A percentile compares a stretch with the other conserved stretches of the same genome.
Evolutionary conservation across 2,888 invertebrate species (phyloP).

Genomic region (Heteromurus nitidus): DNA sequence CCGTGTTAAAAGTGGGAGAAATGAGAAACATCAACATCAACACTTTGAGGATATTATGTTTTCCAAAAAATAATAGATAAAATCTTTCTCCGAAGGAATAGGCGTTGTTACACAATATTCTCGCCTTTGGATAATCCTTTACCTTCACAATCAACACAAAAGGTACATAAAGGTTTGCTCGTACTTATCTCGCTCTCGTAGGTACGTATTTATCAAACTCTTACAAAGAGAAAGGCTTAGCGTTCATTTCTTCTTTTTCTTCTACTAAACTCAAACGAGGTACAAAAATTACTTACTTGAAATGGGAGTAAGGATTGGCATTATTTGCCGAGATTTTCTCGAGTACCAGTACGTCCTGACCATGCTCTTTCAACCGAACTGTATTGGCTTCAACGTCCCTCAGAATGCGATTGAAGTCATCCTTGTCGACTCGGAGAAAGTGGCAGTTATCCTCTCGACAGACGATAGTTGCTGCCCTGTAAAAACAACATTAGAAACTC

Average conservation of each 20-base stretch:
- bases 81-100: too few species aligned
- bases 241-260: not conserved
- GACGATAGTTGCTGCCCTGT: conserved; percentile 87
- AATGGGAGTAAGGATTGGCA: conserved; percentile 77
- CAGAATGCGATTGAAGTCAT: conserved; percentile 88
- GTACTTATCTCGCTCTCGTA: too few species aligned
- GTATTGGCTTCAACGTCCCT: conserved; percentile 92
- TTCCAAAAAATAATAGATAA: too few species aligned
- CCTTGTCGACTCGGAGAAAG: conserved; percentile 88
- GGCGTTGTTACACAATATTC: too few species aligned
- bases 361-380: conserved; percentile 88
- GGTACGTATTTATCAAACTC: too few species aligned
- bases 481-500: conserved; percentile 43
- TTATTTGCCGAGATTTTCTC: conserved; percentile 81
- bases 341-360: conserved; percentile 87
- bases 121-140: too few species aligned
- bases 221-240: not conserved
- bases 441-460: conserved; percentile 88
- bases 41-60: too few species aligned
- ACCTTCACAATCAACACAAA: too few species aligned
- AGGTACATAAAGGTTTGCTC: too few species aligned
- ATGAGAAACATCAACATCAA: too few species aligned
- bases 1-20: too few species aligned
- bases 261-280: not conserved
- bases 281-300: conserved; percentile 79